Conservation (phyloP, 1,140 invertebrate genomes). For the Ptiloglossa arizonensis region DNA sequence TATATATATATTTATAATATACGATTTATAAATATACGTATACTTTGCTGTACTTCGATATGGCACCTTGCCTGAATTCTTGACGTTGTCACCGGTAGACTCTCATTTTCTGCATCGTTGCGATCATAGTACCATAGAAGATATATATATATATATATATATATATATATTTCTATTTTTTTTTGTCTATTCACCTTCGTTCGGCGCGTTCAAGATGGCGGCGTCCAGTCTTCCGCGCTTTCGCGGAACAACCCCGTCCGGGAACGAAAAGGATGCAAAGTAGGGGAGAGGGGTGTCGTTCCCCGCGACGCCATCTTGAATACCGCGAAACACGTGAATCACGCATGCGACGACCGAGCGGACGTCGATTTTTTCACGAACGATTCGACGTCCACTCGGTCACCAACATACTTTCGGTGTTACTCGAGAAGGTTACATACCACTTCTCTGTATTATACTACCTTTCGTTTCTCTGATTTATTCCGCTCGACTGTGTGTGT, state of each 20-base stretch:
- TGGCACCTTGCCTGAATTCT: constrained; percentile 56
- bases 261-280: too few relatives aligned
- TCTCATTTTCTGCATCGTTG: constrained; percentile 64
- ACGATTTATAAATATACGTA: constrained; percentile 9
- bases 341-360: constrained; percentile 53
- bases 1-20: too few relatives aligned
- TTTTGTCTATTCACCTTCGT: constrained; percentile 32
- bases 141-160: too few relatives aligned
- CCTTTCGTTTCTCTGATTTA: constrained; percentile 25
- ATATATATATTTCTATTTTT: too few relatives aligned
- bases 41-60: too few relatives aligned
- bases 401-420: constrained; percentile 39
- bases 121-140: constrained; percentile 52
- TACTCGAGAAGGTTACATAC: neutral
- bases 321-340: constrained; percentile 24
- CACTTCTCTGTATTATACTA: constrained; percentile 8
- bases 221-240: too few relatives aligned
- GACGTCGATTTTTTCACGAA: constrained; percentile 20
- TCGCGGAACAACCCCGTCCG: too few relatives aligned
- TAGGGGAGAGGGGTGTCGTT: too few relatives aligned
- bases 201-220: constrained; percentile 54
- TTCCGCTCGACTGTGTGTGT: constrained; percentile 25
- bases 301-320: constrained; percentile 47
- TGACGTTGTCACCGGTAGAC: constrained; percentile 56
- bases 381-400: constrained; percentile 14